Evolutionary conservation across 2,113 vertebrate genomes (phyloP), one percentile per base, ranked within the genome.

Genomic region (Neotragus moschatus): DNA sequence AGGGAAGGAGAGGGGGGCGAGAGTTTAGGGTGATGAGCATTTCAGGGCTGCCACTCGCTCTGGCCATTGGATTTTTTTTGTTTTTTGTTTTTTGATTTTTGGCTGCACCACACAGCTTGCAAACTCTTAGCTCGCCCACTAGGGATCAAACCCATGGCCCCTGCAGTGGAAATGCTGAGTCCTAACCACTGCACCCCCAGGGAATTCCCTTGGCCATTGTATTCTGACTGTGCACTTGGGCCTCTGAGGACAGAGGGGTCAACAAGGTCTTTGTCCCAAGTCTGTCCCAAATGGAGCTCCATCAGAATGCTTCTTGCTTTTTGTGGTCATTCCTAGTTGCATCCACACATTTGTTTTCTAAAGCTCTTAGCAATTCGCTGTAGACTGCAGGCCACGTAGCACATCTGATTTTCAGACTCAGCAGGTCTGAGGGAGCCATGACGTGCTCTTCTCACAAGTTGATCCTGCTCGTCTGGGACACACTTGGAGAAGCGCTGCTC

Each of bases 1-100:
- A 3, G 3, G 8, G 14, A 28, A 13, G 11, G 26, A 23, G 10
- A 9, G 0, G 6, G 14, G 49, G 25, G 7, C 26, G 0, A 73
- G 47, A 33, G n/a, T 19, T 55, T 3, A 9, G 8, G 13, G 26
- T 7, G 56, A n/a, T 5, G 39, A 91, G 28, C 7, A 2, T 17
- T 7, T 58, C 8, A 70, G 47, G 60, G 55, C 70, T 33, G 84
- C 60, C 51, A 12, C 28, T 23, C 10, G 33, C 47, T 36, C 84
- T 60, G 51, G 47, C 23, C 49, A 3, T 17, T 30, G 15, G 6
- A 75, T 77, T 14, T 8, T 28, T 58, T 28, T 12, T 12, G 25
- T 26, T 12, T 58, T 39, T 73, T 39, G 10, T 39, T 21, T 36
- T 43, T 73, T 75, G 39, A 36, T 21, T 36, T 43, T 73, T 75